Evolutionary conservation across 2,888 invertebrate genomes (phyloP).

Genomic region (Hipparchia semele): DNA sequence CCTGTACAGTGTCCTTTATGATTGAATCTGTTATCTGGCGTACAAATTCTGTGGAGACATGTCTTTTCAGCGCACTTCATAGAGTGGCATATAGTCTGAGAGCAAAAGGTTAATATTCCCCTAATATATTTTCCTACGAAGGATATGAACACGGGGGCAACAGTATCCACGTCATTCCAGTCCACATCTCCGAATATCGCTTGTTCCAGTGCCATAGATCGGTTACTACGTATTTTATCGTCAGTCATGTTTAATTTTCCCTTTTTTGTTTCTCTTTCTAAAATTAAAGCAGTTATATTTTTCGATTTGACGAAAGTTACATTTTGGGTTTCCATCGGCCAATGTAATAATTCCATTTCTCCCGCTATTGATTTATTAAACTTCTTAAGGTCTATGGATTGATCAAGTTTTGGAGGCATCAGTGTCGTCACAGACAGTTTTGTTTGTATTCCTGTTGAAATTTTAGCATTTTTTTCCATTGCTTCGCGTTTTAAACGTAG

Average conservation of each 20-base stretch:
- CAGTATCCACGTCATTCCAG: conserved; percentile 70
- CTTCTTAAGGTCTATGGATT: conserved; percentile 45
- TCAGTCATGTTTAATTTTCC: conserved; percentile 62
- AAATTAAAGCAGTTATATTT: conserved; percentile 64
- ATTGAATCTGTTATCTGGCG: conserved; percentile 61
- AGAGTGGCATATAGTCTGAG: conserved; percentile 67
- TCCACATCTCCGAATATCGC: conserved; percentile 72
- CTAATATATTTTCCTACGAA: conserved; percentile 75
- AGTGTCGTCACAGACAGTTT: not conserved
- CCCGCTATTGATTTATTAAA: conserved; percentile 51
- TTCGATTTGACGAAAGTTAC: conserved; percentile 44
- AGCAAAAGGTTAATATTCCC: conserved; percentile 72
- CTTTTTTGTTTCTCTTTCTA: conserved; percentile 66
- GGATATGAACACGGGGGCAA: conserved; percentile 69
- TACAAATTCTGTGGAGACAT: conserved; percentile 67
- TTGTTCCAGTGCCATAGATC: conserved; percentile 60
- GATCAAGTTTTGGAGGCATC: not conserved
- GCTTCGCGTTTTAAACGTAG: conserved; percentile 54
- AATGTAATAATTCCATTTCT: conserved; percentile 64
- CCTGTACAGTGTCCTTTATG: conserved; percentile 70
- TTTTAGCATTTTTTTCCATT: conserved; percentile 22
- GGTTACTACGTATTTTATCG: conserved; percentile 59
- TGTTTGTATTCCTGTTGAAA: conserved; percentile 15
- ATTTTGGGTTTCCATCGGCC: conserved; percentile 58
- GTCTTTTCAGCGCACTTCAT: conserved; percentile 69